phyloP scores from a whole-genome alignment of 2,113 vertebrate species.

The Colaptes auratus region DNA sequence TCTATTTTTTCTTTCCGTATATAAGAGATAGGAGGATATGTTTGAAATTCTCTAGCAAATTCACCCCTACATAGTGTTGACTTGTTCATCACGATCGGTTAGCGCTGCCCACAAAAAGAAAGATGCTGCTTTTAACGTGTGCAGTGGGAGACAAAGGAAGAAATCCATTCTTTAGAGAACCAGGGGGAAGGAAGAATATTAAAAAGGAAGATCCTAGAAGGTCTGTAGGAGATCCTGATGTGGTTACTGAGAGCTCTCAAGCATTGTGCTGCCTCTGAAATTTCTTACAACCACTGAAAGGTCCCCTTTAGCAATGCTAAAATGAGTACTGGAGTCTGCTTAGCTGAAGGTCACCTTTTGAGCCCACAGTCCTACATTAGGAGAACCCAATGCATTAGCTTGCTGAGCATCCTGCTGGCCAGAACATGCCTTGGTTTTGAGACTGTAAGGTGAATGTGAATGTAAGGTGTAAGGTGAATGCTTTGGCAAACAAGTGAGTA shows the following conservation, averaged over 20 bases:
- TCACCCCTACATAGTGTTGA: background rate
- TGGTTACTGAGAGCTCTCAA: background rate
- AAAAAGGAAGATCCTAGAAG: background rate
- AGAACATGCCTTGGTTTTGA: background rate
- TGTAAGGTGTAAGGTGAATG: background rate
- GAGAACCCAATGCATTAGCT: background rate
- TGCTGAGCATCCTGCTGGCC: background rate
- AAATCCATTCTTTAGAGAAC: background rate
- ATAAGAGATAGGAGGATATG: background rate
- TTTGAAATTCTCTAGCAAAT: background rate
- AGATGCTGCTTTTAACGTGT: background rate
- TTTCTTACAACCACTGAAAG: background rate
- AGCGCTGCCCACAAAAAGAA: background rate
- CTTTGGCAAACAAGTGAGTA: background rate
- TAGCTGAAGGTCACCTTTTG: background rate
- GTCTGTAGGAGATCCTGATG: background rate
- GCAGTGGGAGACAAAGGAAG: background rate
- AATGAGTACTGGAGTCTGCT: background rate
- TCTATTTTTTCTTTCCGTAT: background rate
- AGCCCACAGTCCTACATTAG: background rate
- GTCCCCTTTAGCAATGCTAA: background rate
- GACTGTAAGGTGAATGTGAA: background rate
- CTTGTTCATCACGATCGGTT: background rate
- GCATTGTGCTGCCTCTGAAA: background rate
- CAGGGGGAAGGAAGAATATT: background rate